phyloP scores from a whole-genome alignment of 2,888 invertebrate genomes.

The Neocrepidodera transversa region DNA sequence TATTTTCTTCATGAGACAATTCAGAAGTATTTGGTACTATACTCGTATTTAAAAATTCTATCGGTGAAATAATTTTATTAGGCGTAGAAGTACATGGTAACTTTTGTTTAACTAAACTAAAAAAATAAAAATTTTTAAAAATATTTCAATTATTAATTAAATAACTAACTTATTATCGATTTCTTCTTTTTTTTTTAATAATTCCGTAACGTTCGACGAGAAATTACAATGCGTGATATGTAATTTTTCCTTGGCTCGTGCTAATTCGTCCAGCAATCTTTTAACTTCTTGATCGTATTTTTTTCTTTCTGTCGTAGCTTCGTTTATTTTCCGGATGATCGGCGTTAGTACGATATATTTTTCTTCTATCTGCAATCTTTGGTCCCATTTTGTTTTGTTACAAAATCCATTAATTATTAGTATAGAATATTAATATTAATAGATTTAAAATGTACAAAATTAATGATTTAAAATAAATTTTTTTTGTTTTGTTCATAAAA shows the following conservation, averaged over 20 bases:
- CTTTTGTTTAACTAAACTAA: not conserved
- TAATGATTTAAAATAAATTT: too few species aligned
- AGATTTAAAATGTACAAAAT: too few species aligned
- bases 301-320: slow-evolving; percentile 53
- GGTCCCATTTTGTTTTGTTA: slow-evolving; percentile 33
- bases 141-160: not conserved
- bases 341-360: slow-evolving; percentile 58
- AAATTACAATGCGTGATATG: slow-evolving; percentile 50
- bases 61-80: slow-evolving; percentile 14
- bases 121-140: too few species aligned
- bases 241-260: slow-evolving; percentile 51
- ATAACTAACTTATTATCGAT: slow-evolving; percentile 53
- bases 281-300: slow-evolving; percentile 54
- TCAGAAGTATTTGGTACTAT: slow-evolving; percentile 1
- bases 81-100: slow-evolving; percentile 34
- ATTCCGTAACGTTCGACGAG: slow-evolving; percentile 49
- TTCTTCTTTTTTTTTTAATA: slow-evolving; percentile 50
- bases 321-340: slow-evolving; percentile 55
- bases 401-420: slow-evolving; percentile 24
- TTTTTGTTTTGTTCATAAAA: too few species aligned
- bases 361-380: slow-evolving; percentile 60
- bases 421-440: too few species aligned
- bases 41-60: slow-evolving; percentile 6
- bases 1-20: not conserved
- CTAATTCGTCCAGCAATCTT: slow-evolving; percentile 50